phyloP scores from a whole-genome alignment of 2,113 vertebrate genomes.

The Aplodontia rufa region DNA sequence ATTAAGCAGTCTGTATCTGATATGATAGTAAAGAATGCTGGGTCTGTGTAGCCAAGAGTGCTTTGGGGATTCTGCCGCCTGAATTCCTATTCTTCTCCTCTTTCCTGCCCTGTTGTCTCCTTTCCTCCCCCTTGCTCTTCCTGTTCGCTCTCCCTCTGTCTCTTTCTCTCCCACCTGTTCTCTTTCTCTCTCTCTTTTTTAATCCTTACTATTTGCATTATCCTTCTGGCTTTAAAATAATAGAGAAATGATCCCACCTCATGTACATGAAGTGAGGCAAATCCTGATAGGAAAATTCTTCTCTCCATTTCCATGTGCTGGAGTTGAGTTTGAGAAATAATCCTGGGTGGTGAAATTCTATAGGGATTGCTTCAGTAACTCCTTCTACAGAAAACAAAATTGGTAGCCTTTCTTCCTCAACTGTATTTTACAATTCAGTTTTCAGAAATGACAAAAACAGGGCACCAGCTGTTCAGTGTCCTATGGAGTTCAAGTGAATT shows the following conservation, averaged over 20 bases:
- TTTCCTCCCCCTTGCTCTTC: not conserved
- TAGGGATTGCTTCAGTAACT: not conserved
- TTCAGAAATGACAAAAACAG: slow-evolving; percentile 16
- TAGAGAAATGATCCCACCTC: slow-evolving; percentile 26
- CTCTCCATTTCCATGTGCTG: not conserved
- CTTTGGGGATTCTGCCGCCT: not conserved
- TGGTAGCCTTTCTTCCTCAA: not conserved
- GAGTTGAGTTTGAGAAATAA: not conserved
- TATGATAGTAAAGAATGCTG: slow-evolving; percentile 75
- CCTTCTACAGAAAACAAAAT: not conserved
- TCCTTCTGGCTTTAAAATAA: slow-evolving; percentile 49
- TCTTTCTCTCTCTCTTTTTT: not conserved
- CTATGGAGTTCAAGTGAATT: not conserved
- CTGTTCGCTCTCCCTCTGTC: not conserved
- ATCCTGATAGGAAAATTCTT: slow-evolving; percentile 6
- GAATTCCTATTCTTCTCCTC: not conserved
- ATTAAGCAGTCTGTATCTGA: slow-evolving; percentile 83
- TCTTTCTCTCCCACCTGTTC: not conserved
- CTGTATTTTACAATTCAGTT: not conserved
- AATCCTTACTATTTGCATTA: not conserved
- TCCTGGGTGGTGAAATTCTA: not conserved
- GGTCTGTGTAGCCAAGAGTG: slow-evolving; percentile 17
- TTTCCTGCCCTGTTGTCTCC: not conserved
- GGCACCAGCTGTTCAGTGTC: not conserved
- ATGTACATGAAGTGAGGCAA: not conserved